Evolutionary conservation across 2,797 vertebrate species (phyloP), one percentile per base, ranked within the genome.

Genomic region (Dromococcyx pavoninus): DNA sequence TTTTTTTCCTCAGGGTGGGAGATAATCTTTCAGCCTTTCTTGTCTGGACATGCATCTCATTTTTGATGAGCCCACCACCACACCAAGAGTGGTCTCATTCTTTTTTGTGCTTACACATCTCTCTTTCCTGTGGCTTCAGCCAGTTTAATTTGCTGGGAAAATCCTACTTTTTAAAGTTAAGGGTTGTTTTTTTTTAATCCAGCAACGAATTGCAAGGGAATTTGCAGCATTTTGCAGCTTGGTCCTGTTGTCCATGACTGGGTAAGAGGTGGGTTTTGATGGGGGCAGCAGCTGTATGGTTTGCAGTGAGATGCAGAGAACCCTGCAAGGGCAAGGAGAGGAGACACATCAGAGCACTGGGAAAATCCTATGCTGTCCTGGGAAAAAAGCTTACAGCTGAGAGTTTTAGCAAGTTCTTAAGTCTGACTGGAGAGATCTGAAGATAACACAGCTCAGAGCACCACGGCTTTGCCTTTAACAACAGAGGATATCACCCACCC

Each of bases 21-120:
- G 84, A 87, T 88, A 86, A 88, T 87, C 91, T 70, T 71, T 44
- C 88, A 94, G 64, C 61, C 74, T 65, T 37, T 23, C 77, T 46
- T 85, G 74, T 74, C 92, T 85, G 78, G 75, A 37, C 89, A 78
- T 0, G 23, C 82, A 23, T 44, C 75, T 93, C 48, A 22, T 41
- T 89, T 92, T 30, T 54, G 75, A 54, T 7, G 61, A 91, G 81
- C 60, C 93, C 83, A 88, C 60, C 64, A 25, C 56, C 35, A 3
- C 65, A 46, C 50, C 41, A 39, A 57, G 43, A 92, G 48, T 3
- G 7, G 32, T 37, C 86, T 85, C 75, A 8, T 43, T 88, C n/a
- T 69, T 87, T 64, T 16, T 41, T 53, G 5, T 30, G 65, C 79
- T 60, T 10, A 3, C 5, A 27, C 13, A 1, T 51, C 56, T 57